Conservation (phyloP, 2,888 invertebrate genomes). For the Dynastes tityus region DNA sequence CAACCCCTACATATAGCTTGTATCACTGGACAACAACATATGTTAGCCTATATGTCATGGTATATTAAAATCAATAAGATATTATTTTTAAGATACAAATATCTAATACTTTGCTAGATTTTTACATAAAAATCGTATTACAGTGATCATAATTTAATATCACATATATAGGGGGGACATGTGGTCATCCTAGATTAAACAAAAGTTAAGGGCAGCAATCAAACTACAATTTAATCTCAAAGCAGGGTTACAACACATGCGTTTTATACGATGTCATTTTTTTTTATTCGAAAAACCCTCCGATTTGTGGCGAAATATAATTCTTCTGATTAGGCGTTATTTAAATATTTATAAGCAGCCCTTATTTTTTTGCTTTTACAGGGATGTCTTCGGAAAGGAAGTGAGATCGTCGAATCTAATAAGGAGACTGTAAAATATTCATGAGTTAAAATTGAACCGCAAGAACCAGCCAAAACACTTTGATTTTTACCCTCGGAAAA, state of each 20-base stretch:
- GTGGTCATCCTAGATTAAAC: conserved; percentile 32
- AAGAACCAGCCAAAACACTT: conserved; percentile 63
- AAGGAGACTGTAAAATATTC: conserved; percentile 61
- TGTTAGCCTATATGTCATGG: conserved; percentile 1
- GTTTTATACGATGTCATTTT: conserved; percentile 22
- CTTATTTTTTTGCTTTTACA: neutral
- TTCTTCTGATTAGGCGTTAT: neutral
- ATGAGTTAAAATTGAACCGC: conserved; percentile 65
- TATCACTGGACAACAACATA: conserved; percentile 7
- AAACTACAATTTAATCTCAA: conserved; percentile 23
- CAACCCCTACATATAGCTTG: neutral
- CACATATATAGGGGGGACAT: conserved; percentile 11
- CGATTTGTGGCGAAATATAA: neutral
- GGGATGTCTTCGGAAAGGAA: neutral
- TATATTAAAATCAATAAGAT: conserved; percentile 16
- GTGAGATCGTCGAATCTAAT: conserved; percentile 18
- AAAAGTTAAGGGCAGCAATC: conserved; percentile 32
- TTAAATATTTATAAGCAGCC: conserved; percentile 28
- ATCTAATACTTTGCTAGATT: neutral
- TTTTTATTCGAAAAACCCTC: conserved; percentile 10
- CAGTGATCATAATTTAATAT: conserved; percentile 21
- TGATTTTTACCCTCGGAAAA: conserved; percentile 69
- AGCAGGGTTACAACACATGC: conserved; percentile 22
- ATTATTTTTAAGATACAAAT: neutral
- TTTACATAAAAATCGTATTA: conserved; percentile 39